Evolutionary conservation across 92 coral and sea anemone genomes (phyloP), one percentile per base, ranked within the genome.

Genomic region (Isaurus tuberculatus): DNA sequence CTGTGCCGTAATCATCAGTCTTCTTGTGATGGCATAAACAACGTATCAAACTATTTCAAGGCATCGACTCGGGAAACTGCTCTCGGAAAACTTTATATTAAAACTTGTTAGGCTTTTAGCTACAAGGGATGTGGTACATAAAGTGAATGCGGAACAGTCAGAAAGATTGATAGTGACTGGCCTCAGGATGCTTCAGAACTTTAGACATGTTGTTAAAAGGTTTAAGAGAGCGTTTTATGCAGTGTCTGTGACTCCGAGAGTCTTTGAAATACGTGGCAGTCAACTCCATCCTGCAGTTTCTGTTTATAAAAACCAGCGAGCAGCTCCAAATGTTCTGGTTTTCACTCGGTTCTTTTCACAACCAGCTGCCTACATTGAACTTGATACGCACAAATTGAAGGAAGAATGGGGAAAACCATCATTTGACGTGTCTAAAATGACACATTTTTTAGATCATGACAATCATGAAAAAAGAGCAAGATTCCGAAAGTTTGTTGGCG

Each of bases 391-490:
- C 70, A 84, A 92, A 79, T 86, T 92, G 20, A 85, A 91, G 65
- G 92, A 91, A 43, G 88, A 81, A 22, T 92, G 97, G 97, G 94
- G 92, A 0, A 82, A 85, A 78, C 88, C 94, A 10, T 80, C 90
- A 72, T 90, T 92, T 33, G 90, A 90, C 31, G 84, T 92, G 42
- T 8, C 72, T 15, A 51, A 88, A 86, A 92, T 92, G 97, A 86
- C 93, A 30, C 70, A 65, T 65, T 79, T 92, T 30, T 83, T 92
- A 1, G 97, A 92, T 81, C 89, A 91, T 19, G 97, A 92, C 70
- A 92, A 92, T 72, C 97, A 92, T 37, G 97, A 92, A 57, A 92
- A 87, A 85, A 84, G 94, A 77, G 91, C 73, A 32, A 78, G 81
- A 70, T 88, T 91, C 70, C 94, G 97, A 16, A 79, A 90, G 79